Evolutionary conservation across 2,888 invertebrate genomes (phyloP).

Genomic region (Phyllotreta cruciferae): DNA sequence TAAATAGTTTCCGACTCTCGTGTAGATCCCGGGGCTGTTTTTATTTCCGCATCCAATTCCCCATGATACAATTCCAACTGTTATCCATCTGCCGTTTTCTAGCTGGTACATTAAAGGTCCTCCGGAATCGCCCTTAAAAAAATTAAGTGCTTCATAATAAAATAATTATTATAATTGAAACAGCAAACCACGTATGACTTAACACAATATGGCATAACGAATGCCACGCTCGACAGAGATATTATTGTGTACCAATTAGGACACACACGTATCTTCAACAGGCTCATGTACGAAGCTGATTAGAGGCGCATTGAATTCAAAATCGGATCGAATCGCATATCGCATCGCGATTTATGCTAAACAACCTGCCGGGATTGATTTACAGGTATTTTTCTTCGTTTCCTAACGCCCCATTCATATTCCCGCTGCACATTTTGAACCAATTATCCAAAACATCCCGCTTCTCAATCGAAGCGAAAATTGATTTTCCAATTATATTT

Average conservation of each 20-base stretch:
- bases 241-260: too few relatives aligned
- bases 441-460: neutral
- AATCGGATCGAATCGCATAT: too few relatives aligned
- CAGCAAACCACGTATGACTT: too few relatives aligned
- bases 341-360: too few relatives aligned
- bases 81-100: slow-evolving; percentile 77
- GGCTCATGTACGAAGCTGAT: too few relatives aligned
- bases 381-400: too few relatives aligned
- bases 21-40: slow-evolving; percentile 80
- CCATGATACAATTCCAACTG: slow-evolving; percentile 85
- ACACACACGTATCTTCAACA: too few relatives aligned
- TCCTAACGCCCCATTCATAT: too few relatives aligned
- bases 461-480: neutral
- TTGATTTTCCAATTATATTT: slow-evolving; percentile 2
- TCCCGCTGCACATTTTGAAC: neutral
- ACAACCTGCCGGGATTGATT: too few relatives aligned
- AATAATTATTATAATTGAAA: neutral
- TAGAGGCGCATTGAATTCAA: too few relatives aligned
- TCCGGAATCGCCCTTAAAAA: slow-evolving; percentile 79
- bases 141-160: neutral
- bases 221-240: too few relatives aligned
- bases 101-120: slow-evolving; percentile 81
- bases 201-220: too few relatives aligned
- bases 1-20: slow-evolving; percentile 73
- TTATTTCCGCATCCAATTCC: slow-evolving; percentile 81